Conservation (phyloP, 1,140 invertebrate species). For the Magallana ariakensis region DNA sequence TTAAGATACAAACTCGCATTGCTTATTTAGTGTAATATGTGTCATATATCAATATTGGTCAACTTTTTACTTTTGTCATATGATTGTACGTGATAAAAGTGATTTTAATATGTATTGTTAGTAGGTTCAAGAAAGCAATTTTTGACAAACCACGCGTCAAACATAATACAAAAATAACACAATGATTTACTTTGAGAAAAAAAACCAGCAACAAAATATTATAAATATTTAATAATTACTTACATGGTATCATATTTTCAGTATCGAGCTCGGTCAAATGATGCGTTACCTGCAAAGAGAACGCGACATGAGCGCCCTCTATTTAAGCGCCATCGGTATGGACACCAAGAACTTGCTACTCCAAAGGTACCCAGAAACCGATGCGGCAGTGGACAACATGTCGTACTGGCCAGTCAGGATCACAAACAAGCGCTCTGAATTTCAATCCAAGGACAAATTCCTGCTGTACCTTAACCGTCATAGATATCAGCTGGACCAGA, state of each 20-base stretch:
- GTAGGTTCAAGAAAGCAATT: too few species aligned
- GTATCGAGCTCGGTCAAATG: slow-evolving; percentile 54
- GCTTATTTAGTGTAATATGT: too few species aligned
- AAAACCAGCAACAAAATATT: too few species aligned
- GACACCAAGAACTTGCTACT: slow-evolving; percentile 60
- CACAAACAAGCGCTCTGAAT: slow-evolving; percentile 43
- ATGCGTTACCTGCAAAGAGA: slow-evolving; percentile 63
- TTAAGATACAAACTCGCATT: too few species aligned
- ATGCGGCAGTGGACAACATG: slow-evolving; percentile 55
- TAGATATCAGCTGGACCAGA: slow-evolving; percentile 48
- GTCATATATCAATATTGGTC: too few species aligned
- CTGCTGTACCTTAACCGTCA: slow-evolving; percentile 44
- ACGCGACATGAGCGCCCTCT: slow-evolving; percentile 66
- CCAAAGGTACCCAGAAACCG: slow-evolving; percentile 61
- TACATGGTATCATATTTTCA: not conserved
- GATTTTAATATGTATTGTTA: too few species aligned
- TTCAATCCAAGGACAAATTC: slow-evolving; percentile 59
- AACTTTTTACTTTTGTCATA: too few species aligned
- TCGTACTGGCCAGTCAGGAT: slow-evolving; percentile 53
- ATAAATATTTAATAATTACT: not conserved
- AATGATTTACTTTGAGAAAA: not conserved
- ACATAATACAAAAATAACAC: not conserved
- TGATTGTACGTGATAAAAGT: too few species aligned
- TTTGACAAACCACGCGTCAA: not conserved
- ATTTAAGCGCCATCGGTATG: slow-evolving; percentile 58